Conservation (phyloP, 2,113 vertebrate genomes). For the Epinephelus lanceolatus region DNA sequence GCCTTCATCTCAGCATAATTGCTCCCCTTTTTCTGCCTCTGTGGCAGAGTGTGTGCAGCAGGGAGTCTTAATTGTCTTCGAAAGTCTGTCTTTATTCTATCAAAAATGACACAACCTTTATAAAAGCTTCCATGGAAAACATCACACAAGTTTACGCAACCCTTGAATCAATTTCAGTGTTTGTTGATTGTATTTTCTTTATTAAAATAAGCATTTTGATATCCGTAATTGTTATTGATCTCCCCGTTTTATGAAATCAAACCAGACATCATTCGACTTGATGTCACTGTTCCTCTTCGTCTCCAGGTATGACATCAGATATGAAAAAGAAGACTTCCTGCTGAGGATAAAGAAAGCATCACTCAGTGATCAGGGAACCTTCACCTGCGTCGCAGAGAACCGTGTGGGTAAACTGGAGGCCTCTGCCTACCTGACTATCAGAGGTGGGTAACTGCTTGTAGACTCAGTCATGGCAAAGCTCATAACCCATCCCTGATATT, state of each 20-base stretch:
- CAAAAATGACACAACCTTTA: conserved; percentile 62
- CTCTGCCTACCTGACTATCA: conserved; percentile 93
- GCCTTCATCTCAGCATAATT: conserved; percentile 81
- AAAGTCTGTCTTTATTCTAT: conserved; percentile 71
- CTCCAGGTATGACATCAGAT: conserved; percentile 94
- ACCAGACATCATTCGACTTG: conserved; percentile 13
- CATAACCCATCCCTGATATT: conserved; percentile 57
- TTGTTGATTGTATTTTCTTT: conserved; percentile 39
- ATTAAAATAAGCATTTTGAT: conserved; percentile 20
- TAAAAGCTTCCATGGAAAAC: conserved; percentile 58
- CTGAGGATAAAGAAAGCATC: conserved; percentile 93
- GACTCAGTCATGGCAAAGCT: conserved; percentile 48
- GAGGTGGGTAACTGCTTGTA: conserved; percentile 88
- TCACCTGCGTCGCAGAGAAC: conserved; percentile 94
- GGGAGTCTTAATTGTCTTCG: conserved; percentile 71
- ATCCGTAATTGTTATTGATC: neutral
- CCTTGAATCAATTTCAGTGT: conserved; percentile 20
- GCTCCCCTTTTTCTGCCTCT: conserved; percentile 67
- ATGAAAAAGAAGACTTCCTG: conserved; percentile 96
- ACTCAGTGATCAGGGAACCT: conserved; percentile 93
- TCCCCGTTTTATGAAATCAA: conserved; percentile 13
- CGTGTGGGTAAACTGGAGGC: conserved; percentile 95
- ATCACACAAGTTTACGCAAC: conserved; percentile 34
- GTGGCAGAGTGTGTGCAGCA: conserved; percentile 66
- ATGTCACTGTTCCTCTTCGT: conserved; percentile 33